phyloP scores from a whole-genome alignment of 2,113 vertebrate species.

The Eptesicus fuscus region DNA sequence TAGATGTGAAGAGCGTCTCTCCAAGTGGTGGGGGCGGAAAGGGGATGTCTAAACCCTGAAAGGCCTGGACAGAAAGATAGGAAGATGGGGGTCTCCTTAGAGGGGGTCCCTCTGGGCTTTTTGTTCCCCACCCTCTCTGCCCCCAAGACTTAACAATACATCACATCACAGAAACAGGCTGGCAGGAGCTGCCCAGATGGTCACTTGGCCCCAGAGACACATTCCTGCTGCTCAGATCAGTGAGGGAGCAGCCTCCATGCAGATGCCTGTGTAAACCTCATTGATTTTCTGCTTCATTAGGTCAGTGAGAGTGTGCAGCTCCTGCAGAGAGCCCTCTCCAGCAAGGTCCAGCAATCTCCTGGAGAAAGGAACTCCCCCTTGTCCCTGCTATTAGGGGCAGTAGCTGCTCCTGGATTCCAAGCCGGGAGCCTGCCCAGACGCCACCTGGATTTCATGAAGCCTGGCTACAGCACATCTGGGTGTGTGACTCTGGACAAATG shows the following conservation, averaged over 20 bases:
- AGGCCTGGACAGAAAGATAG: not conserved
- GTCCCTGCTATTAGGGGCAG: too few species aligned
- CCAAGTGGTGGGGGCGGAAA: not conserved
- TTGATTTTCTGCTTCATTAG: conserved; percentile 55
- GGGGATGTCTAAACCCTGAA: not conserved
- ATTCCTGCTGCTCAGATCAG: conserved; percentile 18
- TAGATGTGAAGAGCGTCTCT: not conserved
- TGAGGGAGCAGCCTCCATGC: not conserved
- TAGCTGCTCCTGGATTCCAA: not conserved
- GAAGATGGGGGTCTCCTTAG: not conserved
- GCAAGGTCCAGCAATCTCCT: not conserved
- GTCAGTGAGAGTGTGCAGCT: conserved; percentile 22
- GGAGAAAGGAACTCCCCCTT: not conserved
- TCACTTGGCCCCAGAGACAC: fast-evolving
- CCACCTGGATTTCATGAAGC: not conserved
- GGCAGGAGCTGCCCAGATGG: not conserved
- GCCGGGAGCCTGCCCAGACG: not conserved
- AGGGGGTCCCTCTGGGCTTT: not conserved
- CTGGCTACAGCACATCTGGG: not conserved
- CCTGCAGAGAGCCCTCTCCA: conserved; percentile 34
- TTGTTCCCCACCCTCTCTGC: fast-evolving
- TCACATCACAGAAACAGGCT: not conserved
- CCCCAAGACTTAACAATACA: not conserved
- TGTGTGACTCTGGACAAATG: not conserved
- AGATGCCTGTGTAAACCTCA: not conserved